These are phyloP conservation scores for Nesogale talazaci DNA, from an alignment of 2,113 vertebrate genomes.

Conservation along the genomic window DNA sequence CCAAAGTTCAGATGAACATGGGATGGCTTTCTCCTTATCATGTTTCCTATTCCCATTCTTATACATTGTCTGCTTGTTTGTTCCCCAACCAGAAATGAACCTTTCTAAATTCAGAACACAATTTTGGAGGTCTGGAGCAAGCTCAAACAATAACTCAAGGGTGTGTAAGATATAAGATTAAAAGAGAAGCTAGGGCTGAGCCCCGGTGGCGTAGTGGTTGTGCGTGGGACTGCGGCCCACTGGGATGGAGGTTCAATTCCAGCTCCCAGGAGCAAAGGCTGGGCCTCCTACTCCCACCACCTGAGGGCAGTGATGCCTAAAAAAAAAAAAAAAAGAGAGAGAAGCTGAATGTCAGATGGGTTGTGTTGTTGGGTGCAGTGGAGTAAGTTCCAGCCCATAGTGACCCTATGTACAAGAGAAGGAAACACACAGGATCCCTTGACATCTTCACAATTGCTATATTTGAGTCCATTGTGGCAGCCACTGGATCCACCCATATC, in stretches of 20 bases:
- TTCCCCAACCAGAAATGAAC: not conserved
- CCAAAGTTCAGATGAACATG: not conserved
- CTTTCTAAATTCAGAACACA: not conserved
- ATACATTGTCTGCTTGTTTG: not conserved
- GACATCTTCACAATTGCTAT: no score
- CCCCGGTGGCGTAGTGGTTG: no score
- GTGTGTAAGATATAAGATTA: not conserved
- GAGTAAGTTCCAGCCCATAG: not conserved
- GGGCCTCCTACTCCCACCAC: no score
- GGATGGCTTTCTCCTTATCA: not conserved
- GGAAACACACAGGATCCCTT: no score
- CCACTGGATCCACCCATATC: no score
- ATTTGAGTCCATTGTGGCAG: no score
- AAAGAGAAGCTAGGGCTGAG: not conserved
- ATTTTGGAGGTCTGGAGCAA: not conserved
- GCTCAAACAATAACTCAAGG: not conserved
- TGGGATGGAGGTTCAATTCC: no score
- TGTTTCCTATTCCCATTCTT: not conserved
- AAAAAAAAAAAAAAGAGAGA: conserved; percentile 10
- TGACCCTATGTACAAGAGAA: no score
- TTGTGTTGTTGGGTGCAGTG: no score
- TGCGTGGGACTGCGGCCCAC: no score
- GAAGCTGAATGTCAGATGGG: not conserved
- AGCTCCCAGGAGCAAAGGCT: no score
- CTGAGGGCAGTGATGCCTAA: no score